Conservation (phyloP, 2,797 vertebrate species). For the Falco rusticolus region DNA sequence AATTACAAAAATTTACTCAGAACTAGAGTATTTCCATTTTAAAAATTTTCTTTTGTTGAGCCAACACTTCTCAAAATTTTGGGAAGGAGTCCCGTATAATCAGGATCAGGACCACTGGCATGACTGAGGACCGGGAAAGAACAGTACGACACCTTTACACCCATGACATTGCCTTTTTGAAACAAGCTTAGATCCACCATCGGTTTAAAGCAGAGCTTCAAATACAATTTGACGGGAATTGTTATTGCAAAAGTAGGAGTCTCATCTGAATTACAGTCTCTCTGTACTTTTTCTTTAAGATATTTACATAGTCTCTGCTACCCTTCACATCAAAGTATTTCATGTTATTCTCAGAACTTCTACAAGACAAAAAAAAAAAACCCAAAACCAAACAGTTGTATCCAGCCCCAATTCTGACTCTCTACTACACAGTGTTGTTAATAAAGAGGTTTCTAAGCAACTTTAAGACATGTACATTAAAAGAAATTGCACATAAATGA, state of each 20-base stretch:
- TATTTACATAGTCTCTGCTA: neutral
- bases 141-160: neutral
- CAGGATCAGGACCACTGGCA: neutral
- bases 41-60: neutral
- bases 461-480: neutral
- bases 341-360: neutral
- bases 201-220: neutral
- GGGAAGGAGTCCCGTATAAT: neutral
- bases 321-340: neutral
- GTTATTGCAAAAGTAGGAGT: neutral
- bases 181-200: rapidly evolving
- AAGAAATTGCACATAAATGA: neutral
- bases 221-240: neutral
- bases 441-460: neutral
- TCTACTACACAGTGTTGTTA: neutral
- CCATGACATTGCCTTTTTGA: neutral
- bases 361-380: neutral
- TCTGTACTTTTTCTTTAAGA: neutral
- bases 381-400: neutral
- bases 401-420: neutral
- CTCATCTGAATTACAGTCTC: neutral
- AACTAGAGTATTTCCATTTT: neutral
- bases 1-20: neutral
- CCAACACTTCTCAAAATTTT: neutral
- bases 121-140: rapidly evolving